phyloP scores from a whole-genome alignment of 1,140 invertebrate species.

The Solenopsis invicta region DNA sequence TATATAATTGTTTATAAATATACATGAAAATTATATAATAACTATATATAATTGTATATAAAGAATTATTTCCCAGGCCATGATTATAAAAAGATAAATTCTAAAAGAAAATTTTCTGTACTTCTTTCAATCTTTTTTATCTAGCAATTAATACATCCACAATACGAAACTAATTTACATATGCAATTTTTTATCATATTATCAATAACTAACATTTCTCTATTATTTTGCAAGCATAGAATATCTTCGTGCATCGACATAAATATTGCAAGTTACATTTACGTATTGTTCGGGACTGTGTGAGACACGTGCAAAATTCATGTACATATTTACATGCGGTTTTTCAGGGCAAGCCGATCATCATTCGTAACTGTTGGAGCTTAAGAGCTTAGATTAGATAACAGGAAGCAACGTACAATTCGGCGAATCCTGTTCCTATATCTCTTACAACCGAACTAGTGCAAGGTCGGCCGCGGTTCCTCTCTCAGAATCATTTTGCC shows the following conservation, averaged over 20 bases:
- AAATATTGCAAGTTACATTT: background rate
- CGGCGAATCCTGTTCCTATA: background rate
- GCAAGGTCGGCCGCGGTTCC: slow-evolving; percentile 31
- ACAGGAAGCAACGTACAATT: background rate
- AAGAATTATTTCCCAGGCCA: no score
- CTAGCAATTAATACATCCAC: background rate
- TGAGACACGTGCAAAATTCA: background rate
- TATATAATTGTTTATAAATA: no score
- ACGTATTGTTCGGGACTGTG: background rate
- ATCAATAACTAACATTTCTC: background rate
- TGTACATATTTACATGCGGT: background rate
- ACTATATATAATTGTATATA: no score
- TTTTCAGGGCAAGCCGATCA: slow-evolving; percentile 15
- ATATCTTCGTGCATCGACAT: background rate
- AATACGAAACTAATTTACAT: background rate
- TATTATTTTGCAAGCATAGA: background rate
- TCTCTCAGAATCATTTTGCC: slow-evolving; percentile 8
- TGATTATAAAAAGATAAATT: no score
- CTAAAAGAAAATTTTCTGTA: no score
- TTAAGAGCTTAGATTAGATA: slow-evolving; percentile 42
- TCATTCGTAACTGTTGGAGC: slow-evolving; percentile 49
- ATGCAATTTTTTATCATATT: background rate
- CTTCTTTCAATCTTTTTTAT: background rate
- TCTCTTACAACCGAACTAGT: slow-evolving; percentile 16
- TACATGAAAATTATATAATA: no score